phyloP scores from a whole-genome alignment of 2,888 invertebrate genomes.

The Cinara cedri region DNA sequence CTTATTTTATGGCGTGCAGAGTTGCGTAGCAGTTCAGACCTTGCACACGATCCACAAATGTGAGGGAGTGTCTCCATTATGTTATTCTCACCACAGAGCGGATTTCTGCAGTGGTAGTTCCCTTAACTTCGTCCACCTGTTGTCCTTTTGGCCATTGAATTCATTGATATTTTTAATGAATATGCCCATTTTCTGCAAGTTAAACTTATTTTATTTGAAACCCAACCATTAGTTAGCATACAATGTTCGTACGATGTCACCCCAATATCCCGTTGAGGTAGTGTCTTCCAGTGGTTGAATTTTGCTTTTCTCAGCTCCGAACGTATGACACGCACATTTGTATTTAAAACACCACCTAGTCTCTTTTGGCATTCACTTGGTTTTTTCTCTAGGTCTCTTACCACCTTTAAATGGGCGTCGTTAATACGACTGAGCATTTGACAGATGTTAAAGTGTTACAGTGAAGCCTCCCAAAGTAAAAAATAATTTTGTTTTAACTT shows the following conservation, averaged over 20 bases:
- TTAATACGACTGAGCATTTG: not conserved
- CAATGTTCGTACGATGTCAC: not conserved
- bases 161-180: not conserved
- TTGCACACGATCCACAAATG: not conserved
- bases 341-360: not conserved
- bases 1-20: not conserved
- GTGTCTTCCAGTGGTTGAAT: not conserved
- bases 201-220: conserved; percentile 2
- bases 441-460: not conserved
- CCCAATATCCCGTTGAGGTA: not conserved
- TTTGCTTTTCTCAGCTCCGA: not conserved
- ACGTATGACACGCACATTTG: not conserved
- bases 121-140: not conserved
- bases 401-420: not conserved
- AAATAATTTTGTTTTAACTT: too few species aligned
- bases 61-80: not conserved
- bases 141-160: not conserved
- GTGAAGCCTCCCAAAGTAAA: conserved; percentile 20
- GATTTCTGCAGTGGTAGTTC: conserved; percentile 3
- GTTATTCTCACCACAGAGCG: not conserved
- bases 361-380: not conserved
- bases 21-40: not conserved
- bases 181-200: not conserved
- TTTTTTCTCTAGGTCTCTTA: not conserved
- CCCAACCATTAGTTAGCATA: not conserved